Evolutionary conservation across 2,113 vertebrate species (phyloP).

Genomic region (Caranx ignobilis): DNA sequence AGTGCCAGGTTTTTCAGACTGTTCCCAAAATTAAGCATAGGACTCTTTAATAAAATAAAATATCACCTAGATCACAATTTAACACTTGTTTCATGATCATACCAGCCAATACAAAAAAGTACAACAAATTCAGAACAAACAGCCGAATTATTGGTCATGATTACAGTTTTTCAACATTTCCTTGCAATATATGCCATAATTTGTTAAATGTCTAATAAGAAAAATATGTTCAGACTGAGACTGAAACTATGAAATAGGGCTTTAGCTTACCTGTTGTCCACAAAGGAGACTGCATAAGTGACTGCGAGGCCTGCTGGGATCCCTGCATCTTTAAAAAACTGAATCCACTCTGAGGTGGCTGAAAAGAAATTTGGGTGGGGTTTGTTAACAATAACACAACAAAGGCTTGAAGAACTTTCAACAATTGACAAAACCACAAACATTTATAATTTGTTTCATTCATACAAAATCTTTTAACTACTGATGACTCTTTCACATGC

Average conservation of each 20-base stretch:
- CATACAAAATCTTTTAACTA: not conserved
- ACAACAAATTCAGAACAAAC: no score
- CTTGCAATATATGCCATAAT: no score
- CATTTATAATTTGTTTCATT: not conserved
- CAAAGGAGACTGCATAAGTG: slow-evolving; percentile 92
- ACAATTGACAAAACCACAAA: not conserved
- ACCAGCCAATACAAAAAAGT: no score
- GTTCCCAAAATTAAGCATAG: no score
- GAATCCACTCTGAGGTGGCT: slow-evolving; percentile 97
- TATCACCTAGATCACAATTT: no score
- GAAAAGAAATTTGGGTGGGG: not conserved
- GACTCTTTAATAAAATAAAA: not conserved
- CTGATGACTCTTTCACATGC: not conserved
- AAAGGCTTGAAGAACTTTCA: not conserved
- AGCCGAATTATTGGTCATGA: no score
- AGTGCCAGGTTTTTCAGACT: not conserved
- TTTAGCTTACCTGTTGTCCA: slow-evolving; percentile 90
- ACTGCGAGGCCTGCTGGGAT: slow-evolving; percentile 93
- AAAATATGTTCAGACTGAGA: no score
- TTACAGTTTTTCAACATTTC: no score
- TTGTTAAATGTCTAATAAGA: no score
- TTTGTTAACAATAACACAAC: not conserved
- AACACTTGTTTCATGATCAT: no score
- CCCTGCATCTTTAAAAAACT: slow-evolving; percentile 95
- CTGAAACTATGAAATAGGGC: not conserved